Conservation (phyloP, 2,113 vertebrate species). For the Callaeas wilsoni region DNA sequence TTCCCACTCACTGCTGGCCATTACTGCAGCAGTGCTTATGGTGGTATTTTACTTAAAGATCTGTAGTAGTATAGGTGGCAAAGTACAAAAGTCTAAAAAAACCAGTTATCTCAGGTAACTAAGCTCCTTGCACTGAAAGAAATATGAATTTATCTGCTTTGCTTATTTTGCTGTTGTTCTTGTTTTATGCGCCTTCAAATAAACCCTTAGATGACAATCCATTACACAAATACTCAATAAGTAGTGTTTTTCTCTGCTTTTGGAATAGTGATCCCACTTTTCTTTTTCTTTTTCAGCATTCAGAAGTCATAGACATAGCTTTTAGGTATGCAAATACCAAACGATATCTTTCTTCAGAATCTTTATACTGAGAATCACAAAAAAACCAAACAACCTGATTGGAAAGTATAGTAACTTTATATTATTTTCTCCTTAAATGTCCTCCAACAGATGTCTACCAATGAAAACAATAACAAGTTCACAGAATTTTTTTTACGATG, state of each 20-base stretch:
- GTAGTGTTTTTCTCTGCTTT: background rate
- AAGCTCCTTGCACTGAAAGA: background rate
- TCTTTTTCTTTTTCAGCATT: background rate
- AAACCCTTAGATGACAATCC: background rate
- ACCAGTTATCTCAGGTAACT: background rate
- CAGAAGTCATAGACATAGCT: background rate
- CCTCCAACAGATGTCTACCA: background rate
- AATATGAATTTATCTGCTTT: background rate
- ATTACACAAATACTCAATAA: background rate
- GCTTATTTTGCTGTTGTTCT: background rate
- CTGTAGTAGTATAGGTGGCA: background rate
- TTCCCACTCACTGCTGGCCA: background rate
- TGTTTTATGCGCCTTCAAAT: background rate
- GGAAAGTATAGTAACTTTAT: background rate
- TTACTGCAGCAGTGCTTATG: background rate
- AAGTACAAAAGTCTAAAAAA: background rate
- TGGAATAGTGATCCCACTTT: background rate
- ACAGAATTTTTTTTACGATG: fast-evolving
- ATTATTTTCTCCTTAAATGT: background rate
- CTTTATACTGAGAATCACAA: background rate
- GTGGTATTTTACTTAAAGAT: background rate
- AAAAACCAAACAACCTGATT: background rate
- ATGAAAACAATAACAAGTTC: background rate
- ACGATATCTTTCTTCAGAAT: background rate
- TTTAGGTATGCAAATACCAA: background rate